Conservation (phyloP, 1,140 invertebrate species). For the Temnothorax longispinosus region DNA sequence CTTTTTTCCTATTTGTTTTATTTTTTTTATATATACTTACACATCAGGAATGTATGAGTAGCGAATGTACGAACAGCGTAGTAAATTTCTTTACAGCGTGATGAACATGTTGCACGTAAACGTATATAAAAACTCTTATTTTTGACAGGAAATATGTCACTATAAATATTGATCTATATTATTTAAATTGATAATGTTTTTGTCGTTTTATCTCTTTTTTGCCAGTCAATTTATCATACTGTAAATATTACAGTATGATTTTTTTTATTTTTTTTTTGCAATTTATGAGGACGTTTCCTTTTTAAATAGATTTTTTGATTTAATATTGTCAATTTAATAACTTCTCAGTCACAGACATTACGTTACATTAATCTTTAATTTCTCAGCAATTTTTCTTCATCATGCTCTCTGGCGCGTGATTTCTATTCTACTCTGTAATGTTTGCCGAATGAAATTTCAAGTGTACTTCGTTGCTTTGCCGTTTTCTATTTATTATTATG, state of each 20-base stretch:
- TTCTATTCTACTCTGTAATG: not conserved
- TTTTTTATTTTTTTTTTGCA: not conserved
- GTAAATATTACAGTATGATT: not conserved
- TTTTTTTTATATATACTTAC: not conserved
- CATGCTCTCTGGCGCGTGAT: not conserved
- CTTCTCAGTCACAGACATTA: not conserved
- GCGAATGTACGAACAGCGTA: not conserved
- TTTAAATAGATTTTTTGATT: not conserved
- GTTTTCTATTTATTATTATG: slow-evolving; percentile 73
- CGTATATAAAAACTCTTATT: not conserved
- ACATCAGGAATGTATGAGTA: not conserved
- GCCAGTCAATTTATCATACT: not conserved
- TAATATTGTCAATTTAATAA: not conserved
- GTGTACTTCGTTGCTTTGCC: not conserved
- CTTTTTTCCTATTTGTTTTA: not conserved
- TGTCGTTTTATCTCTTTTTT: not conserved
- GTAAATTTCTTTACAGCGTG: not conserved
- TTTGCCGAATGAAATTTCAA: slow-evolving; percentile 21
- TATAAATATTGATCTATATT: not conserved
- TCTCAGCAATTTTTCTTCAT: not conserved
- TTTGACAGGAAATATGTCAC: not conserved
- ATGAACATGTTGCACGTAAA: not conserved
- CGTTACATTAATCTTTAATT: not conserved
- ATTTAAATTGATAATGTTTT: not conserved
- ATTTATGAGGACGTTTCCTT: not conserved